Conservation (phyloP, 2,888 invertebrate genomes). For the Oasisia sp. region DNA sequence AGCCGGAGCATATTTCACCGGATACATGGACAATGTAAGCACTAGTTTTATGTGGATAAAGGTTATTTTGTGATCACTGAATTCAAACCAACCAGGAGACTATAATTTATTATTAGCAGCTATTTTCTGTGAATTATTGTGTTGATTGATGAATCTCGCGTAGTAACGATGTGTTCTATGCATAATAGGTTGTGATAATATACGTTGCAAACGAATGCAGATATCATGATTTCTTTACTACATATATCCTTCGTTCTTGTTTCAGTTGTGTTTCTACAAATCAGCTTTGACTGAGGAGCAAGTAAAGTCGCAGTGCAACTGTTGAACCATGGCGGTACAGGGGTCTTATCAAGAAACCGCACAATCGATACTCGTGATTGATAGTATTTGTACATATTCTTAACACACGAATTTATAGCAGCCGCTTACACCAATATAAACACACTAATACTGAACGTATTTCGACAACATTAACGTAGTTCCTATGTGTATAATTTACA, state of each 20-base stretch:
- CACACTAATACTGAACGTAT: background rate
- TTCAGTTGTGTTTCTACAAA: background rate
- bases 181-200: background rate
- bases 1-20: background rate
- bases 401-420: background rate
- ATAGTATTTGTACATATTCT: background rate
- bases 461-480: background rate
- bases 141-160: background rate
- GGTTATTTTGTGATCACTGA: background rate
- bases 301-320: constrained; percentile 17
- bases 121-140: background rate
- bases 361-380: background rate
- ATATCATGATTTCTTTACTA: background rate
- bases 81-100: background rate
- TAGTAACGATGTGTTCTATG: background rate
- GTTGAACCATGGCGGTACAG: background rate
- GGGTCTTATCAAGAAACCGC: background rate
- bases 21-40: background rate
- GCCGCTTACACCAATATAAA: background rate
- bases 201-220: background rate
- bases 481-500: background rate
- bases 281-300: background rate
- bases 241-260: background rate
- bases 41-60: background rate
- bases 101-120: background rate